Conservation (phyloP, 2,797 vertebrate species). For the Urosaurus nigricauda region DNA sequence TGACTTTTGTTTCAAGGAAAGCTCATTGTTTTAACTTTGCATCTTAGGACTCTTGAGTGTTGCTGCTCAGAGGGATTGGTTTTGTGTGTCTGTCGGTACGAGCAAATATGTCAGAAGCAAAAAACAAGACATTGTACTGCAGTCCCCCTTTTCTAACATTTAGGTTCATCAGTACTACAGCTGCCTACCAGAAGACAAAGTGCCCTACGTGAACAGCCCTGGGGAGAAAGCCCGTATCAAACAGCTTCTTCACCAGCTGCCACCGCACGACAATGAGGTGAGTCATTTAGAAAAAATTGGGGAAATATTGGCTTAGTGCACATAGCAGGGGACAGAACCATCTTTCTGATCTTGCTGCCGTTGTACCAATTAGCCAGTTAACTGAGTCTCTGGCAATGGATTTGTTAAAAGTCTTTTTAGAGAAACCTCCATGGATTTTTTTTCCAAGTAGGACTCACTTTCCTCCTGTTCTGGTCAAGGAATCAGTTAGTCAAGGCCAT, state of each 20-base stretch:
- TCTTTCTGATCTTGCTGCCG: background rate
- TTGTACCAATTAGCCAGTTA: conserved; percentile 1
- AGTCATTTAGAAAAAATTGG: conserved; percentile 65
- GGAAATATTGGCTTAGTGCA: conserved; percentile 1
- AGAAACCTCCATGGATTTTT: background rate
- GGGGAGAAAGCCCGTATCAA: conserved; percentile 98
- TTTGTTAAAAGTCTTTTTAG: conserved; percentile 6
- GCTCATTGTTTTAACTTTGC: background rate
- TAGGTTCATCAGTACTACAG: conserved; percentile 99
- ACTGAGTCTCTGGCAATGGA: conserved; percentile 21
- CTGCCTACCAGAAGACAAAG: conserved; percentile 97
- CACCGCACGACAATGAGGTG: conserved; percentile 99
- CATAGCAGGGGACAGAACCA: background rate
- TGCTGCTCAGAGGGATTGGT: background rate
- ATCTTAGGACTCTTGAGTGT: background rate
- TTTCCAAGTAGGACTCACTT: background rate
- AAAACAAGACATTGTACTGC: conserved; percentile 1
- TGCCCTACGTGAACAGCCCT: conserved; percentile 97
- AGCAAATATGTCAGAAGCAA: background rate
- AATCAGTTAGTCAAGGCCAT: background rate
- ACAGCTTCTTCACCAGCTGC: conserved; percentile 97
- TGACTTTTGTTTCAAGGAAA: background rate
- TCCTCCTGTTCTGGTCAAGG: background rate
- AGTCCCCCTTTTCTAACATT: conserved; percentile 38
- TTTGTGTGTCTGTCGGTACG: background rate